Percentiles rank a stretch among this genome's conserved stretches.
Evolutionary conservation across 2,113 vertebrate genomes (phyloP).

Genomic region (Campylomormyrus numenius): DNA sequence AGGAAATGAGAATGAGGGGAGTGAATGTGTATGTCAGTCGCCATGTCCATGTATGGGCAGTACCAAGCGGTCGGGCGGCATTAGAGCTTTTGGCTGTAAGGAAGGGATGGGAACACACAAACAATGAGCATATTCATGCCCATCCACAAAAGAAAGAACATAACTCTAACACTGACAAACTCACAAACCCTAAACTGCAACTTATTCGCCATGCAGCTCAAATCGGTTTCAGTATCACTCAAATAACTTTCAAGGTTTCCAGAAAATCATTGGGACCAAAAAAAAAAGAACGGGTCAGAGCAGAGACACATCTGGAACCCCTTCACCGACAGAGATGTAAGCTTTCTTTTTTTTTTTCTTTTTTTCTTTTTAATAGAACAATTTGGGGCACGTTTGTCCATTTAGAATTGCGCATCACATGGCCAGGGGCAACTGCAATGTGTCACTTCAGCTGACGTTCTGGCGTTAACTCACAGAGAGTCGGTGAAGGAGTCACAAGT

Average conservation of each 20-base stretch:
- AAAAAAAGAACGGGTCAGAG: constrained; percentile 50
- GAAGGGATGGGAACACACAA: constrained; percentile 99
- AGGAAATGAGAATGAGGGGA: constrained; percentile 89
- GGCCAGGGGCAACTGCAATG: not conserved
- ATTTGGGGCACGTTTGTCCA: not conserved
- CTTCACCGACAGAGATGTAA: constrained; percentile 62
- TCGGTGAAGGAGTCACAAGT: constrained; percentile 37
- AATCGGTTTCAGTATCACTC: constrained; percentile 37
- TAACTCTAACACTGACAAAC: constrained; percentile 95
- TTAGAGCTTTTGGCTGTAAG: constrained; percentile 99
- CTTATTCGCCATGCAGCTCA: constrained; percentile 88
- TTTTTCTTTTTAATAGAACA: constrained; percentile 44
- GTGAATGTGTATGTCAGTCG: constrained; percentile 96
- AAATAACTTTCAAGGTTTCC: not conserved
- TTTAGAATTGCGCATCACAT: constrained; percentile 11
- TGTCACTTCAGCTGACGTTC: not conserved
- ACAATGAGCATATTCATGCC: constrained; percentile 98
- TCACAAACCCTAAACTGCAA: constrained; percentile 99
- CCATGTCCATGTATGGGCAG: constrained; percentile 98
- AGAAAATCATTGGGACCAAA: constrained; percentile 56
- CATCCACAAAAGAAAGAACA: constrained; percentile 91
- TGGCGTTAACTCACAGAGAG: constrained; percentile 3
- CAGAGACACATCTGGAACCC: constrained; percentile 65
- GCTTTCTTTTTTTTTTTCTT: constrained; percentile 14
- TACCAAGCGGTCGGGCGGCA: constrained; percentile 95